Evolutionary conservation across 2,797 vertebrate species (phyloP), one percentile per base, ranked within the genome.

Genomic region (Eulemur coronatus): DNA sequence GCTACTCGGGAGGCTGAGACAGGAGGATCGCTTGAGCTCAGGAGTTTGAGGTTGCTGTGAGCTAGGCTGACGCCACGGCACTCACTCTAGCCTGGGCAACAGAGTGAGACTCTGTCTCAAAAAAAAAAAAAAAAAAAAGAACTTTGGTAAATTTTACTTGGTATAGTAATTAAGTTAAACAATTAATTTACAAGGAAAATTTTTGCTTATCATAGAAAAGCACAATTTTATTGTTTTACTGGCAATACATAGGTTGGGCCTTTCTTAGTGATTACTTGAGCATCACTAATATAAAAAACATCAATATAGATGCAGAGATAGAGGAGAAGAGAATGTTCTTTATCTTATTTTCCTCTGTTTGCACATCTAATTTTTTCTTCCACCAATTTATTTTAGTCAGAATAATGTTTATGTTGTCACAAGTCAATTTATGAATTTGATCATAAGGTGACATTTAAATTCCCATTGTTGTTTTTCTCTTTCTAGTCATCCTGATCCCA

Each of bases 241-340:
- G n/a, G 22, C 63, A 57, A 33, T 91, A 33, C 67, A 43, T n/a
- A 48, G 6, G 14, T 84, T 80, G 52, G n/a, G 15, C 46, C 86
- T 94, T 91, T 93, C 69, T 67, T 89, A 93, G 75, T 75, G 38
- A 80, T 90, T 76, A 89, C 79, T 79, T 92, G 69, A 84, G 43
- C 91, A 67, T 89, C 73, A 70, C 6, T 80, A 28, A 69, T 84
- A 2, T 38, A 55, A 87, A 70, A 65, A 85, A 52, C 14, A 33
- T 61, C 33, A 67, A 2, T 48, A 8, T 35, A 61, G 4, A 9
- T 69, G 81, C 78, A 89, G 17, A 38, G 69, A 17, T 55, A 28
- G 28, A 73, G 7, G 15, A 67, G n/a, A 81, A 84, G 84, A 70
- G 26, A 50, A n/a, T 89, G 5, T 10, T 48, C 18, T 84, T 87